A percentile compares a stretch with the other conserved stretches of the same genome.
phyloP scores from a whole-genome alignment of 2,888 invertebrate genomes.

The Mythimna ferrago region DNA sequence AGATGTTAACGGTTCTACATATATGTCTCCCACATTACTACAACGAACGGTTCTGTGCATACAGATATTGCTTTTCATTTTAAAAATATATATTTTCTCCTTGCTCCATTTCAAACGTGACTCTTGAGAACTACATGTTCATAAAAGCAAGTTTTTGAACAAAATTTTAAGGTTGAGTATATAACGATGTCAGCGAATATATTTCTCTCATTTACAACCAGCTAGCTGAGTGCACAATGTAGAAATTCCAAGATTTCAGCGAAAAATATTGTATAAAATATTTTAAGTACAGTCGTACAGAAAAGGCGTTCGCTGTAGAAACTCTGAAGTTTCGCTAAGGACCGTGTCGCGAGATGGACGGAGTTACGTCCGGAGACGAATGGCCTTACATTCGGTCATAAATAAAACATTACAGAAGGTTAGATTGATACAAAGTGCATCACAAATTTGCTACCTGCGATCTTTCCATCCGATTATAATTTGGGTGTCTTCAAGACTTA shows the following conservation, averaged over 20 bases:
- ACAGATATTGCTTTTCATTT: not conserved
- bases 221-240: conserved; percentile 44
- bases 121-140: conserved; percentile 8
- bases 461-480: too few relatives aligned
- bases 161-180: conserved; percentile 14
- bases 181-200: conserved; percentile 27
- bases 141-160: not conserved
- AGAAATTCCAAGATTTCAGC: conserved; percentile 25
- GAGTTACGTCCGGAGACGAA: conserved; percentile 45
- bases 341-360: conserved; percentile 34
- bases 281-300: conserved; percentile 40
- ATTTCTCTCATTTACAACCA: conserved; percentile 35
- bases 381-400: conserved; percentile 18
- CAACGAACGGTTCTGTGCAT: not conserved
- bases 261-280: conserved; percentile 46
- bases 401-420: conserved; percentile 9
- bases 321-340: conserved; percentile 38
- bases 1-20: too few relatives aligned
- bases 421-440: not conserved
- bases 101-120: not conserved
- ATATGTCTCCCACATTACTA: too few relatives aligned
- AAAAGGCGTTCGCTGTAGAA: conserved; percentile 47
- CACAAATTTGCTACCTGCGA: too few relatives aligned
- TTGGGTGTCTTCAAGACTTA: too few relatives aligned
- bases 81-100: not conserved